Percentiles rank a stretch among this genome's conserved stretches.
Evolutionary conservation across 2,797 vertebrate species (phyloP).

Genomic region (Nannoperca australis): DNA sequence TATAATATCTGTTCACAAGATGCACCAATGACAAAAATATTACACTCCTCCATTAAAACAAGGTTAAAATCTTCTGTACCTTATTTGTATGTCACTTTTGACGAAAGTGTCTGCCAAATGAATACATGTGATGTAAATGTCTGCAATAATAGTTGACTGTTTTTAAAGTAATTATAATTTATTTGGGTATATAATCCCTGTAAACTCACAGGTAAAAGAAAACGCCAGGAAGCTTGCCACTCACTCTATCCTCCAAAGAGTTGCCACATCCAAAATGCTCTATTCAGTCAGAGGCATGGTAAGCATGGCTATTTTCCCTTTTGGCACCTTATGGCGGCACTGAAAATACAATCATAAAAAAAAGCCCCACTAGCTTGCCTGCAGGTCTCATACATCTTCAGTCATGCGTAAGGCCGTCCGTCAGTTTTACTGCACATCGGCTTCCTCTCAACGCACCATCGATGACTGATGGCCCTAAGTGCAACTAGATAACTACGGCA

Average conservation of each 20-base stretch:
- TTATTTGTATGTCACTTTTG: too few relatives aligned
- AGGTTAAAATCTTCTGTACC: too few relatives aligned
- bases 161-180: neutral
- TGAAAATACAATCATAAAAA: slow-evolving; percentile 72
- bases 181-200: neutral
- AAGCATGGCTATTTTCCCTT: slow-evolving; percentile 57
- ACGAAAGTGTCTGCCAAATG: neutral
- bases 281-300: slow-evolving; percentile 35
- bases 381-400: slow-evolving; percentile 77
- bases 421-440: slow-evolving; percentile 85
- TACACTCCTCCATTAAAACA: too few relatives aligned
- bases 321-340: slow-evolving; percentile 57
- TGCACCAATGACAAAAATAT: too few relatives aligned
- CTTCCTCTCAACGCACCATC: slow-evolving; percentile 72
- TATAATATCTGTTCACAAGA: too few relatives aligned
- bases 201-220: neutral
- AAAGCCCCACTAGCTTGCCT: slow-evolving; percentile 50
- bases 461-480: slow-evolving; percentile 82
- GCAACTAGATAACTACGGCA: slow-evolving; percentile 76
- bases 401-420: slow-evolving; percentile 80
- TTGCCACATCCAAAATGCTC: slow-evolving; percentile 26
- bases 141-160: neutral
- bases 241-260: slow-evolving; percentile 5
- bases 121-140: neutral
- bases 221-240: neutral